phyloP scores from a whole-genome alignment of 1,140 invertebrate genomes.

The Ceratosolen fusciceps region DNA sequence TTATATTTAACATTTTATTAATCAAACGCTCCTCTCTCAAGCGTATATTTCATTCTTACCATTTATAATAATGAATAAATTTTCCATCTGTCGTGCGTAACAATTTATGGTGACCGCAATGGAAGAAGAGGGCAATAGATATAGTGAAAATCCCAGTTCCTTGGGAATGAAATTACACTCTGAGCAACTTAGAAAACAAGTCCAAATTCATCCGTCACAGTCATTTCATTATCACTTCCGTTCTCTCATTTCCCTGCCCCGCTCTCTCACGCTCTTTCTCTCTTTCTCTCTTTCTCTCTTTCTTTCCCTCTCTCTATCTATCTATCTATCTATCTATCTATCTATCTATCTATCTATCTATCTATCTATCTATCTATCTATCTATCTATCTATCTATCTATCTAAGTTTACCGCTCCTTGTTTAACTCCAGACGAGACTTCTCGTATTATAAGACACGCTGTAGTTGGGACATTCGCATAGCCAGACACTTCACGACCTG shows the following conservation, averaged over 20 bases:
- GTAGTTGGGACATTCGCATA: not conserved
- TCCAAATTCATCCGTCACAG: conserved; percentile 24
- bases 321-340: not conserved
- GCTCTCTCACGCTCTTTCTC: not conserved
- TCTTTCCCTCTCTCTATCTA: not conserved
- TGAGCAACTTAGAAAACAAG: conserved; percentile 4
- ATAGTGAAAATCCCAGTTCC: conserved; percentile 8
- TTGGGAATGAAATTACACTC: conserved; percentile 28
- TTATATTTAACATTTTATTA: no score
- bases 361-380: not conserved
- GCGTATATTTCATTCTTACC: no score
- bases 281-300: not conserved
- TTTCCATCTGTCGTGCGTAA: not conserved
- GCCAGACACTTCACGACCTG: conserved; percentile 20
- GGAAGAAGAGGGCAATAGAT: not conserved
- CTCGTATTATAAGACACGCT: conserved; percentile 2
- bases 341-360: conserved; percentile 19
- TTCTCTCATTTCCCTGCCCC: conserved; percentile 28
- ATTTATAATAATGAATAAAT: not conserved
- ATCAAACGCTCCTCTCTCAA: no score
- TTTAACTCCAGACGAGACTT: not conserved
- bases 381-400: not conserved
- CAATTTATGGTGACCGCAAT: not conserved
- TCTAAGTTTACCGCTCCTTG: not conserved
- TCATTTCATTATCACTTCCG: conserved; percentile 47